Conservation (phyloP, 2,113 vertebrate species). For the Centropristis striata region DNA sequence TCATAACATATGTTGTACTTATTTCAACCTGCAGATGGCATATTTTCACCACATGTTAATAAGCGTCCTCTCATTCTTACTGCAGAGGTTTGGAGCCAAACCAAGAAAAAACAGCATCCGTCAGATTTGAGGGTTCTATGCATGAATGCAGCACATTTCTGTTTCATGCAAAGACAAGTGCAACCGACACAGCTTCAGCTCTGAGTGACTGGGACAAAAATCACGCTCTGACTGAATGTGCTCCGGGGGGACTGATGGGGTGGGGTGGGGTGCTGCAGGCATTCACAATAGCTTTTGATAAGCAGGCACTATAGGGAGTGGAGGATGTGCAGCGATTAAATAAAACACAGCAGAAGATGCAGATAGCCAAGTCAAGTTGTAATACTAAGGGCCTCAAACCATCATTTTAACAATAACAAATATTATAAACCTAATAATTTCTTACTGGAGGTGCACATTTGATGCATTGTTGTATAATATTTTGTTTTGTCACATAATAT, state of each 20-base stretch:
- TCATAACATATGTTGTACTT: background rate
- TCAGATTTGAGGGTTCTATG: background rate
- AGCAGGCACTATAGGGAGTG: background rate
- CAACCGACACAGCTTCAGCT: background rate
- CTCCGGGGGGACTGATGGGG: constrained; percentile 20
- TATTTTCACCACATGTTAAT: constrained; percentile 29
- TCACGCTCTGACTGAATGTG: constrained; percentile 29
- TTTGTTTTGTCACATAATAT: background rate
- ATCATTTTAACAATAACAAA: background rate
- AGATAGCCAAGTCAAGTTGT: background rate
- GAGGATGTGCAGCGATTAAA: constrained; percentile 13
- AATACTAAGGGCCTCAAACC: background rate
- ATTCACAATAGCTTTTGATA: constrained; percentile 9
- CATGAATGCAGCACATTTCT: constrained; percentile 17
- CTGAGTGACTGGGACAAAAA: constrained; percentile 36
- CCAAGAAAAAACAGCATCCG: background rate
- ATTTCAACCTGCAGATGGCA: constrained; percentile 71
- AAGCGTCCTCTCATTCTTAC: background rate
- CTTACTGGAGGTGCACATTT: background rate
- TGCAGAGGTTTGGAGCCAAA: constrained; percentile 48
- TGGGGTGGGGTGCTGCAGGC: constrained; percentile 31
- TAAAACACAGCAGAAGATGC: background rate
- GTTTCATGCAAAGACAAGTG: constrained; percentile 26
- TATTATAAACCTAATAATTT: background rate
- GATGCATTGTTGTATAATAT: background rate